Percentiles rank a stretch among this genome's conserved stretches.
Conservation (phyloP, 2,888 invertebrate species). For the Hyles lineata region DNA sequence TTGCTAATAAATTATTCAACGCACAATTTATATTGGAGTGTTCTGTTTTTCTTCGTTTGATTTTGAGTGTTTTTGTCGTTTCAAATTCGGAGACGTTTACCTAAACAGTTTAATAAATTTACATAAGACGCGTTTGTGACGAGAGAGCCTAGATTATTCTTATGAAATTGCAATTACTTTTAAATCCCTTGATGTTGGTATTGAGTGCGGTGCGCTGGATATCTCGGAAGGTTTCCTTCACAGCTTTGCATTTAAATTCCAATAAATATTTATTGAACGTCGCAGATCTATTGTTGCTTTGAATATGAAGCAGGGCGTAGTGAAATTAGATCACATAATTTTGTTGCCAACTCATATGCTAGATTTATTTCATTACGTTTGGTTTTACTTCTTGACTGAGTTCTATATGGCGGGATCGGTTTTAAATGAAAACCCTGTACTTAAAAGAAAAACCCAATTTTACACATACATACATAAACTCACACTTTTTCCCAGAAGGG, state of each 20-base stretch:
- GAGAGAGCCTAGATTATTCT: constrained; percentile 1
- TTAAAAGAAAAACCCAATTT: no score
- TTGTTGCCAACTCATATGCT: no score
- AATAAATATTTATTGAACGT: constrained; percentile 7
- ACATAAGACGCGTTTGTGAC: constrained; percentile 24
- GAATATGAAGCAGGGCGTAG: not conserved
- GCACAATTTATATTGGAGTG: constrained; percentile 24
- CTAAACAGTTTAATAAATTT: constrained; percentile 10
- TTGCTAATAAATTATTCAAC: constrained; percentile 20
- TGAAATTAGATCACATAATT: no score
- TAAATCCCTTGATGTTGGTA: not conserved
- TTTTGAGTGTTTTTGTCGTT: constrained; percentile 23
- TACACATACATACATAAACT: no score
- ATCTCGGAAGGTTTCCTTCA: not conserved
- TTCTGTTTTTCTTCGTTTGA: constrained; percentile 27
- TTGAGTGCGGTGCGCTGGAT: not conserved
- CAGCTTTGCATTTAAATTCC: constrained; percentile 6
- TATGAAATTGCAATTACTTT: constrained; percentile 21
- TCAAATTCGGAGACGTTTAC: not conserved
- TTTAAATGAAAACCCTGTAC: no score
- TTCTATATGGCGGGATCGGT: no score
- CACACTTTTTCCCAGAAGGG: no score
- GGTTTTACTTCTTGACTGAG: no score
- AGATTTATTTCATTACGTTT: no score
- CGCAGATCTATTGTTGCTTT: not conserved